phyloP scores from a whole-genome alignment of 2,113 vertebrate genomes.

The Alligator sinensis region DNA sequence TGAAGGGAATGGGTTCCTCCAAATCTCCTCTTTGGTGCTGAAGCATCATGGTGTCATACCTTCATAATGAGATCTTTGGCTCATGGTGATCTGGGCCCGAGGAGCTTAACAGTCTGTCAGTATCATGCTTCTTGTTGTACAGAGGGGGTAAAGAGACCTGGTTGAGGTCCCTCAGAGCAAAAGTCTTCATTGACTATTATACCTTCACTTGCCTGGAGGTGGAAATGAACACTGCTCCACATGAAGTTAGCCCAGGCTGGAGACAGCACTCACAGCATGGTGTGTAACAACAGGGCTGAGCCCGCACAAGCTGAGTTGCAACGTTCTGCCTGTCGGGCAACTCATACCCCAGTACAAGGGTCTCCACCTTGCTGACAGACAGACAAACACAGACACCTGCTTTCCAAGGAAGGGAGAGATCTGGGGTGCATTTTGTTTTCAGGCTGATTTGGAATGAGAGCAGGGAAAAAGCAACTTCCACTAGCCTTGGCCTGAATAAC shows the following conservation, averaged over 20 bases:
- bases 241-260: background rate
- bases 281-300: background rate
- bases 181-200: background rate
- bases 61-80: background rate
- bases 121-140: background rate
- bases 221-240: background rate
- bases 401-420: background rate
- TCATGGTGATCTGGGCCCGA: background rate
- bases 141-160: background rate
- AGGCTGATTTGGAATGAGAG: background rate
- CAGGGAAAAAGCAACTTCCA: background rate
- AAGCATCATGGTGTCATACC: background rate
- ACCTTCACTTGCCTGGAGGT: background rate
- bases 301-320: no score
- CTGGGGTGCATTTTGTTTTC: background rate
- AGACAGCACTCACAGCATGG: background rate
- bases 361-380: background rate
- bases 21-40: no score
- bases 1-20: no score
- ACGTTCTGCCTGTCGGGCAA: rapidly evolving
- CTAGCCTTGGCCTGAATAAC: background rate
- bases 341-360: background rate
- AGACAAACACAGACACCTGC: background rate
- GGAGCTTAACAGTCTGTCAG: background rate
- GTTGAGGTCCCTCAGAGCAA: background rate